Evolutionary conservation across 2,888 invertebrate genomes (phyloP), one percentile per base, ranked within the genome.

Genomic region (Lamproptera curius): DNA sequence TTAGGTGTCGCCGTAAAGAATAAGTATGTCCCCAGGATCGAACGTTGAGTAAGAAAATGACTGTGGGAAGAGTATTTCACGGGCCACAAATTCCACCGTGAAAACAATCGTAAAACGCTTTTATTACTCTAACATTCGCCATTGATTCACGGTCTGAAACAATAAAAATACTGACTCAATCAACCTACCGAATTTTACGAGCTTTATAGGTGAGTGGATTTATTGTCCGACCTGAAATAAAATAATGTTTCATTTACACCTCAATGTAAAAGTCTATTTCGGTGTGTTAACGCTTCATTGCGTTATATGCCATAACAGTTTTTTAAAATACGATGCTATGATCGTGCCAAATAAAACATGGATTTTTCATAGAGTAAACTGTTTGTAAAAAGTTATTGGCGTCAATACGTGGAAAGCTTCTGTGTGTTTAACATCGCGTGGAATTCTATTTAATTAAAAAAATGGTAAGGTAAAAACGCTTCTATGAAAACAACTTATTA

Each of bases 101-200:
- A 85, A 86, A 84, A 82, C 85, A 85, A 84, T 84, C 85, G 81
- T 87, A 87, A 86, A 84, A 76, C 68, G 68, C 58, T 83, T 86
- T 87, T 87, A 87, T 83, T 80, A 78, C 85, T 76, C 72, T 71
- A 84, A 84, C 86, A 85, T 85, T 83, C 82, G 62, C 85, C 82
- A 86, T 86, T 84, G 86, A 86, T 86, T 86, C 86, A 78, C 79
- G 75, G 73, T 67, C 75, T 76, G 63, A 75, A 82, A 85, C 81
- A 86, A 85, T 87, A 87, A 87, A 87, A 87, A 84, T 84, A 84
- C 86, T 82, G 80, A 80, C 86, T 86, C 86, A 86, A 87, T 87
- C 86, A 85, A 84, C 78, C 78, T 74, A 70, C 76, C 67, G 65
- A 73, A 76, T 74, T 86, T 87, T 85, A 86, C 76, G 76, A 73